Base-by-base conservation (phyloP, 2,888 invertebrate genomes). In the Stenolophus ochropezus region DNA sequence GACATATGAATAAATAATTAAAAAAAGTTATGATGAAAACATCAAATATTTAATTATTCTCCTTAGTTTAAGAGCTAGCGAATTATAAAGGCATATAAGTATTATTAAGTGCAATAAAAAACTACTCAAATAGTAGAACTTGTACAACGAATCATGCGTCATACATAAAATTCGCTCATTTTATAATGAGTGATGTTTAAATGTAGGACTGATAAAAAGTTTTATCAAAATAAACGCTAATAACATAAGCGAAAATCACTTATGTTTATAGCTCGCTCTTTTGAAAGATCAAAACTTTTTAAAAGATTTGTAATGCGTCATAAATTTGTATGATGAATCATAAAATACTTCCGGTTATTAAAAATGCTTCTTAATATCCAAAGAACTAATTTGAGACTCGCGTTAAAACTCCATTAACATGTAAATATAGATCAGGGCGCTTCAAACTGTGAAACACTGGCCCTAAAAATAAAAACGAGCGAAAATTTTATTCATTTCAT, bases 261-360 rank as follows among this genome's bases (percentile, higher is more conserved):
- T 61, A 61, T 61, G 61, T 61, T 61, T 61, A 61, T 61, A 25
- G 25, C 61, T 25, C 1, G n/a, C n/a, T 23, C n/a, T 25, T 23
- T 14, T 25, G 1, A 1, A 61, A 61, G 61, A 61, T 61, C 23
- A 61, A 61, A 61, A 47, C 73, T 73, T 18, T 73, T 74, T 74
- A 51, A 74, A 74, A 47, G 42, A 47, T 74, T 49, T 74, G 74
- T 23, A 53, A 74, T 74, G 51, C 74, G 53, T 42, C 53, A 25
- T 61, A 74, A 74, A 47, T 23, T 74, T 51, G 51, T 74, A 20
- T 74, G 49, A 74, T 74, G 53, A 74, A 53, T 23, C 53, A 51
- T 74, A 74, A 74, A 74, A 51, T 74, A 53, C 74, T 74, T 74
- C 74, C 74, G 74, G 74, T 74, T 25, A 74, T 74, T 56, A 75